Conservation (phyloP, 2,113 vertebrate species). For the Pterocles burchelli region DNA sequence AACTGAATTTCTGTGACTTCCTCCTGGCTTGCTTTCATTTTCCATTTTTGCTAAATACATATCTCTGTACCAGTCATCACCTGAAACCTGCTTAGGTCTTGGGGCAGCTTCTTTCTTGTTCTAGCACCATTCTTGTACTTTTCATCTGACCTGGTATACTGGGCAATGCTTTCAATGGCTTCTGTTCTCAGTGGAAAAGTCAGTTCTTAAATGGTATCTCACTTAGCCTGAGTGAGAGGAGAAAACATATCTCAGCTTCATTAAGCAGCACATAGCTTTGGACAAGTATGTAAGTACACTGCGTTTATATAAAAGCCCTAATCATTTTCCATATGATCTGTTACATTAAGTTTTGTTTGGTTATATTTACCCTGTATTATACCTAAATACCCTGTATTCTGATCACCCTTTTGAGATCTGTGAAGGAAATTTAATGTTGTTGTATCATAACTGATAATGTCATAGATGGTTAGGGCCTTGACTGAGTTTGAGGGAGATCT, state of each 20-base stretch:
- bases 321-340: background rate
- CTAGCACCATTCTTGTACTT: background rate
- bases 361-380: background rate
- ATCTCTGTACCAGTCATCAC: background rate
- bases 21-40: background rate
- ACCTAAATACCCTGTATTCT: background rate
- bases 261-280: constrained; percentile 33
- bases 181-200: background rate
- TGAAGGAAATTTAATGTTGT: background rate
- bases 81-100: background rate
- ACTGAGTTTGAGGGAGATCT: background rate
- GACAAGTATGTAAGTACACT: background rate
- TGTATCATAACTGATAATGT: background rate
- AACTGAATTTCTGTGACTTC: background rate
- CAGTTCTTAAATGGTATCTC: background rate
- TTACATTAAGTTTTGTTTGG: background rate
- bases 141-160: background rate
- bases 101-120: background rate
- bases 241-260: background rate
- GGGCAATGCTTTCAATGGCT: background rate
- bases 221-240: background rate
- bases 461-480: background rate
- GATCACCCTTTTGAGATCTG: background rate
- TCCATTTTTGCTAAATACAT: background rate
- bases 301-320: constrained; percentile 9